phyloP scores from a whole-genome alignment of 2,888 invertebrate genomes.

The Pemphredon lugubris region DNA sequence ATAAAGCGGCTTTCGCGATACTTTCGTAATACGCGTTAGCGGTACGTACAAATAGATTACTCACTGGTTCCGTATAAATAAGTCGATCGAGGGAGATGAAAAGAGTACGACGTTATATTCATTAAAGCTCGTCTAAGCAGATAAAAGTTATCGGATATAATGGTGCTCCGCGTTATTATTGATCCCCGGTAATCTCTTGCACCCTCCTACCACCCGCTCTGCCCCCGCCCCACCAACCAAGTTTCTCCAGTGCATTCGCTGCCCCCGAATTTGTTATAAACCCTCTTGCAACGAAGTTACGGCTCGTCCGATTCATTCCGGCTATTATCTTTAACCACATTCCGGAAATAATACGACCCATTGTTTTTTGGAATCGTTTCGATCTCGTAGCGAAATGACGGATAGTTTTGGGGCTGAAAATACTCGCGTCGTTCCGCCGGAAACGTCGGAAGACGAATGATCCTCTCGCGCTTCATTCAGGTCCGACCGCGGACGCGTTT shows the following conservation, averaged over 20 bases:
- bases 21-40: too few relatives aligned
- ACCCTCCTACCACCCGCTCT: slow-evolving; percentile 32
- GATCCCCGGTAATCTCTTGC: slow-evolving; percentile 64
- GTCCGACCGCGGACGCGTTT: slow-evolving; percentile 6
- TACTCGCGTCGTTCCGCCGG: neutral
- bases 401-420: neutral
- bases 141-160: slow-evolving; percentile 70
- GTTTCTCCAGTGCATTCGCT: slow-evolving; percentile 59
- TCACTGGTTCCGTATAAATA: slow-evolving; percentile 39
- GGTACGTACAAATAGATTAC: neutral
- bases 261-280: slow-evolving; percentile 66
- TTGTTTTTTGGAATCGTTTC: slow-evolving; percentile 52
- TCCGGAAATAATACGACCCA: slow-evolving; percentile 57
- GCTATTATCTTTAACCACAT: slow-evolving; percentile 66
- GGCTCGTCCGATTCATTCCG: slow-evolving; percentile 62
- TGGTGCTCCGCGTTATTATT: slow-evolving; percentile 66
- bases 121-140: slow-evolving; percentile 68
- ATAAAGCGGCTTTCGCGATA: too few relatives aligned
- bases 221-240: slow-evolving; percentile 38
- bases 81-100: slow-evolving; percentile 51
- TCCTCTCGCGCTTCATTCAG: slow-evolving; percentile 25
- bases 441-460: slow-evolving; percentile 31
- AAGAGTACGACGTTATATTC: slow-evolving; percentile 68
- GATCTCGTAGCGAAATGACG: too few relatives aligned
- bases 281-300: slow-evolving; percentile 56